Evolutionary conservation across 1,140 invertebrate genomes (phyloP), one percentile per base, ranked within the genome.

Genomic region (Neodiprion fabricii): DNA sequence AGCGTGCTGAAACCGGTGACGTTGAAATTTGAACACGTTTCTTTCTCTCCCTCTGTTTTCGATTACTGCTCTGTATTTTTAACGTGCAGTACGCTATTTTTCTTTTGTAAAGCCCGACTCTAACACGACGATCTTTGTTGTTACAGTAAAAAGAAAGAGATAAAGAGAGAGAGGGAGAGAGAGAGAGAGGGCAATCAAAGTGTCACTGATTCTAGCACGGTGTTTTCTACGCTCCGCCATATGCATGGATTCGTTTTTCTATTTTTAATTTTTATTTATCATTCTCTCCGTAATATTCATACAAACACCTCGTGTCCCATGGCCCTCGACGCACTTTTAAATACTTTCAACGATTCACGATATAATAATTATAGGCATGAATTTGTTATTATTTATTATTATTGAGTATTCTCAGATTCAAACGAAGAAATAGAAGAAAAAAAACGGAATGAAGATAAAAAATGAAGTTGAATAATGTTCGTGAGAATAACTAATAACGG

Each of bases 331-430:
- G 78, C 79, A 76, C 74, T 76, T 76, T 74, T 14, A 14, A 61
- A 61, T 61, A 14, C 53, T 40, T 40, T 40, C 28, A 40, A 40
- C 28, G 72, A 76, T 72, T 74, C 72, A 80, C 71, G 78, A 76
- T 77, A 73, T 78, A 81, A 79, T 81, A 82, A 80, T 77, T 73
- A 75, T 40, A 40, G 28, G 28, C 28, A 4, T 40, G 28, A 40
- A 40, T 40, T 40, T 40, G 28, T 40, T 40, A 40, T 40, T 40
- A 40, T 40, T 40, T 40, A 69, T 79, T 61, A 7, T 8, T 61
- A 81, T 79, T 82, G 81, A 83, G 81, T 82, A 83, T 82, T 83
- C 66, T 82, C 80, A 79, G 77, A 78, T 76, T 78, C 12, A 12
- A 21, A 23, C 11, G 17, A 69, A 69, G 9, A 69, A 23, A 23